Evolutionary conservation across 2,888 invertebrate genomes (phyloP), one percentile per base, ranked within the genome.

Genomic region (Tenodera sinensis): DNA sequence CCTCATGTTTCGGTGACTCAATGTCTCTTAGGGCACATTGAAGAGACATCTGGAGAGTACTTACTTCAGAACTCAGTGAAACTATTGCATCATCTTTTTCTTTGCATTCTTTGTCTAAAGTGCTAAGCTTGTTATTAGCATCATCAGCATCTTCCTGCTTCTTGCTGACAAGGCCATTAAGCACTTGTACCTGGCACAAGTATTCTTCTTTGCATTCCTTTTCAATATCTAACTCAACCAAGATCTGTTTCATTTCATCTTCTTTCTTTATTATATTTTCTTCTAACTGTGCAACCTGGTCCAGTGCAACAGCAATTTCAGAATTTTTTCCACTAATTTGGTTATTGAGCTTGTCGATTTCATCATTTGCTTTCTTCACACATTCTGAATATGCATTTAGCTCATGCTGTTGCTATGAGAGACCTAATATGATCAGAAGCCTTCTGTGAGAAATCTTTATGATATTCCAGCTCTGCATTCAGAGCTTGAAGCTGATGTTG

Each of bases 401-500:
- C 34, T 89, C 87, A 34, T n/a, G 81, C 15, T 20, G 86, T 54
- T 87, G 27, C 34, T 12, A 42, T 28, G 27, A 89, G 82, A 47
- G 85, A 12, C 28, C 83, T n/a, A 20, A 89, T 89, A 84, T 89
- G 89, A 27, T 87, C 83, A 14, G 87, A 83, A 25, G 87, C 86
- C 9, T 89, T 83, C 3, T 84, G 83, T 28, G 34, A 87, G 28
- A 84, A 89, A 83, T 88, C 87, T 27, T 87, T 87, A 12, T 89
- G 87, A n/a, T 34, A 84, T 34, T 87, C 87, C 12, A 89, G 28
- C 34, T 89, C 88, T 83, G 83, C 28, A 54, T 85, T 83, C 30
- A 89, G 54, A 20, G 83, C 34, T 83, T 89, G 89, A 15, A 89
- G 28, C 20, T 89, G 83, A 83, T 83, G 86, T 14, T 89, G 84